Evolutionary conservation across 2,888 invertebrate species (phyloP), one percentile per base, ranked within the genome.

Genomic region (Harpagoxenus sublaevis): DNA sequence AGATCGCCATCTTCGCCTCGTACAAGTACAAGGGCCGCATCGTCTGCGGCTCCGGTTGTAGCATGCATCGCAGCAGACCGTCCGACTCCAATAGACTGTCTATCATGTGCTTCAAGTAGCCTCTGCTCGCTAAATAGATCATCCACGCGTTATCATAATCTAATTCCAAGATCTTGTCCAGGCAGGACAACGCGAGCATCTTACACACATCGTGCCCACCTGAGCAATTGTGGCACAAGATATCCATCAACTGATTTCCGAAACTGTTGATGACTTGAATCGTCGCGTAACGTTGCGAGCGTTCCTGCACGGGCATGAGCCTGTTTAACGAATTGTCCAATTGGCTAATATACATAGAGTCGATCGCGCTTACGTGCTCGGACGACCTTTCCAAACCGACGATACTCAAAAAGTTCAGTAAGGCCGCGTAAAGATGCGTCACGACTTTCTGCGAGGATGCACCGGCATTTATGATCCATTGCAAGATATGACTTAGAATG

Each of bases 181-280:
- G 95, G 87, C 98, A 97, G 0, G 98, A 97, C 89, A 99, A 95
- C 0, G 98, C 98, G 78, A 98, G 96, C 97, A 99, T 98, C 95
- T 98, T 97, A 92, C 98, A 98, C 15, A 99, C 97, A 90, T 98
- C 98, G 93, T 98, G 98, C 0, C 98, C 98, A 1, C 98, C 97
- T 12, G 98, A 97, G 85, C 98, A 98, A 95, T 99, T 99, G 78
- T 98, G 97, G 90, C 98, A 98, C 77, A 99, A 95, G 53, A 97
- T 97, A 90, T 98, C 97, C 93, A 98, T 97, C 68, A 99, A 94
- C 92, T 97, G 97, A 88, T 98, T 98, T 0, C 98, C 98, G 90
- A 98, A 98, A 5, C 97, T 96, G 28, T 96, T 96, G 39, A 98
- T 96, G 0, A 97, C 96, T 87, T 97, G 96, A 31, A 96, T 95